These are phyloP conservation scores for Xiphias gladius DNA, from an alignment of 2,113 vertebrate species.

Conservation along the genomic window DNA sequence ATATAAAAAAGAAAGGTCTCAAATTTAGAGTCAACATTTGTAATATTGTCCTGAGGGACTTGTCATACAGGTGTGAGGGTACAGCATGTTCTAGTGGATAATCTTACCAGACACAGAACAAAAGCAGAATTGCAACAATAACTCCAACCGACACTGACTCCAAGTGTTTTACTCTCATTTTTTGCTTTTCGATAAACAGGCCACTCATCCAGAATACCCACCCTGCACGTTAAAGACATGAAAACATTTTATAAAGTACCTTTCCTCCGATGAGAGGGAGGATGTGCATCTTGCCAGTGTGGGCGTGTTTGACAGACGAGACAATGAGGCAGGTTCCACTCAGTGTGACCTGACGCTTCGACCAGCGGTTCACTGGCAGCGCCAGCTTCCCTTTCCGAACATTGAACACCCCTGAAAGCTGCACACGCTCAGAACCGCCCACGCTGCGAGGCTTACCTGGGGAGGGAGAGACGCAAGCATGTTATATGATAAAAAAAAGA, in stretches of 20 bases:
- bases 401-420: slow-evolving; percentile 95
- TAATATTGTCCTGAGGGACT: background rate
- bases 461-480: background rate
- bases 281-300: slow-evolving; percentile 97
- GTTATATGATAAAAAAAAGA: background rate
- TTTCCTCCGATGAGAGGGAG: slow-evolving; percentile 98
- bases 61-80: background rate
- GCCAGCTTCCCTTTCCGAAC: slow-evolving; percentile 98
- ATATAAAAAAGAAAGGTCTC: background rate
- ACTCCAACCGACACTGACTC: background rate
- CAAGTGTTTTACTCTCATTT: too few relatives aligned
- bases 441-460: slow-evolving; percentile 93
- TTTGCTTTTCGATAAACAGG: background rate
- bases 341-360: slow-evolving; percentile 94
- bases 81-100: background rate
- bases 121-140: background rate
- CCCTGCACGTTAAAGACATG: too few relatives aligned
- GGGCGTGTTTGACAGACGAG: slow-evolving; percentile 95
- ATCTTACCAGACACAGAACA: background rate
- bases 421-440: slow-evolving; percentile 92
- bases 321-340: slow-evolving; percentile 98
- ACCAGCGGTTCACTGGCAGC: slow-evolving; percentile 97
- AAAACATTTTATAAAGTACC: slow-evolving; percentile 78
- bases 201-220: background rate
- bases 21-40: background rate